Evolutionary conservation across 2,113 vertebrate species (phyloP).

Genomic region (Mastomys natalensis): DNA sequence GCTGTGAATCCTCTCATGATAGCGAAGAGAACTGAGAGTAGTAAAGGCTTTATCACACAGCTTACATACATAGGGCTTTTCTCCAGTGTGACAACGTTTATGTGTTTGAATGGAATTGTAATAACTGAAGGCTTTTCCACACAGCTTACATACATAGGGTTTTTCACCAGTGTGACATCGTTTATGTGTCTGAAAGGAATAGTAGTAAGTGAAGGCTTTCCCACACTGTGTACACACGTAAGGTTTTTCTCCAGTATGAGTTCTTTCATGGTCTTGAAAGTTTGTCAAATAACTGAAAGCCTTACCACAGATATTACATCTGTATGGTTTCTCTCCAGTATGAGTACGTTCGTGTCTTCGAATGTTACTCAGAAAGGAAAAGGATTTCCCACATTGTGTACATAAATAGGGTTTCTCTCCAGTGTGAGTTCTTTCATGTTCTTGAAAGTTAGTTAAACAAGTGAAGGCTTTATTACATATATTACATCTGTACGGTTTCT

Average conservation of each 20-base stretch:
- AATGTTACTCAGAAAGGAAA: constrained; percentile 17
- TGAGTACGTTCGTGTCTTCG: constrained; percentile 5
- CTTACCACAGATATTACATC: constrained; percentile 17
- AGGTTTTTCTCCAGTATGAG: constrained; percentile 3
- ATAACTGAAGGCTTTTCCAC: constrained; percentile 19
- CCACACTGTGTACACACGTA: constrained; percentile 10
- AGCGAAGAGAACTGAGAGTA: not conserved
- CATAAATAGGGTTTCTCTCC: constrained; percentile 33
- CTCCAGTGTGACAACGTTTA: not conserved
- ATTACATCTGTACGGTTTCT: not conserved
- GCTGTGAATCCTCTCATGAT: constrained; percentile 14
- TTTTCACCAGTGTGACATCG: constrained; percentile 7
- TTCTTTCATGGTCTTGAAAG: constrained; percentile 5
- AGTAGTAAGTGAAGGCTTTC: not conserved
- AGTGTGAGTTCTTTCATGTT: constrained; percentile 29
- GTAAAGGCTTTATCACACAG: not conserved
- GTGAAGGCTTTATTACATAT: not conserved
- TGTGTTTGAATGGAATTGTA: not conserved
- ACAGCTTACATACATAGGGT: not conserved
- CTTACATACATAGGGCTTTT: not conserved
- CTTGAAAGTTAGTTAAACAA: not conserved
- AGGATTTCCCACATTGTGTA: constrained; percentile 22
- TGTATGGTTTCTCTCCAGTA: constrained; percentile 3
- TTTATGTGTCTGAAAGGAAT: not conserved
- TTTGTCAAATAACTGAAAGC: not conserved